A percentile compares a stretch with the other conserved stretches of the same genome.
phyloP scores from a whole-genome alignment of 2,797 vertebrate genomes.

The Strix occidentalis region DNA sequence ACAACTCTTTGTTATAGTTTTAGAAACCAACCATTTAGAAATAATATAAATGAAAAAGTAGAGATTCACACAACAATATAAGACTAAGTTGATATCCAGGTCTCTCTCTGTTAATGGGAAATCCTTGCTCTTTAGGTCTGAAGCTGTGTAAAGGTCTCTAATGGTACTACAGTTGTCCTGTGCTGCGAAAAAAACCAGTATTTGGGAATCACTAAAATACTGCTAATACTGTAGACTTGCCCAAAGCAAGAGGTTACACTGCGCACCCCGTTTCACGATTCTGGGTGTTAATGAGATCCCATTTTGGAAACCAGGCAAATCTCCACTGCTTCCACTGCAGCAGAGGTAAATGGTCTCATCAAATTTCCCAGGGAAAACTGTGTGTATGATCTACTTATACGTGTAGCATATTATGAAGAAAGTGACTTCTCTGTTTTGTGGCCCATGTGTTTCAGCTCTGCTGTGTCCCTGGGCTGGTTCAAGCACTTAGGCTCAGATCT shows the following conservation, averaged over 20 bases:
- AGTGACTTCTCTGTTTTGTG: background rate
- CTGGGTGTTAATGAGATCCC: background rate
- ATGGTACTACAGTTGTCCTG: background rate
- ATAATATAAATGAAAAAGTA: background rate
- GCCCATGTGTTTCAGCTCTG: background rate
- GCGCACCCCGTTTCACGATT: background rate
- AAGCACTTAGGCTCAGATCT: background rate
- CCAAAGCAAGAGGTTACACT: background rate
- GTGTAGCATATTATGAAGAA: background rate
- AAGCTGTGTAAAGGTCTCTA: background rate
- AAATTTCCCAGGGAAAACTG: background rate
- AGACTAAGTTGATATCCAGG: background rate
- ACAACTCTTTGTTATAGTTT: background rate
- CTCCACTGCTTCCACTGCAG: background rate
- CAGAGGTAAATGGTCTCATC: accelerated
- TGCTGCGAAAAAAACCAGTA: background rate
- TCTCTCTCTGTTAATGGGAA: background rate
- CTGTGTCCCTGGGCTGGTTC: background rate
- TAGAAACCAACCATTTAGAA: background rate
- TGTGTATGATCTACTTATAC: background rate
- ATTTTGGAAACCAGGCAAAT: background rate
- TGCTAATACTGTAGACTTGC: background rate
- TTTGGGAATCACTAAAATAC: background rate
- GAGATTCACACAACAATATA: background rate
- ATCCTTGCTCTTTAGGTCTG: background rate